A percentile compares a stretch with the other conserved stretches of the same genome.
These are phyloP conservation scores for Argopecten irradians DNA, from an alignment of 1,140 invertebrate genomes.

Conservation along the genomic window DNA sequence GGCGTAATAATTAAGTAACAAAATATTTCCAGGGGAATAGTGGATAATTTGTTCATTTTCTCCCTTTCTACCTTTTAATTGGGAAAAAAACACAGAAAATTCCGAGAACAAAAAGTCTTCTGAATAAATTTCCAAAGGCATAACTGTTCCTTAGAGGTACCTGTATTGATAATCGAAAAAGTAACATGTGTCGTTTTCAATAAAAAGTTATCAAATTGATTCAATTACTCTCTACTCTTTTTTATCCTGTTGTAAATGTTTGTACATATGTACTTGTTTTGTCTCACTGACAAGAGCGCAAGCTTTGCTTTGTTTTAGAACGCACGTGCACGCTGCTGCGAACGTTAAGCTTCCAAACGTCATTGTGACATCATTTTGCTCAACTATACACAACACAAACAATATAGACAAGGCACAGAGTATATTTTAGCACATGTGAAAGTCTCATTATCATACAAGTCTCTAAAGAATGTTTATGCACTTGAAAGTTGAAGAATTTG, in stretches of 20 bases:
- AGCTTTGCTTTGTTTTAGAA: neutral
- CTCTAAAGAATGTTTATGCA: neutral
- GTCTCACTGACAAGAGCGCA: neutral
- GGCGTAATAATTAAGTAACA: too few relatives aligned
- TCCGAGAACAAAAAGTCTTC: too few relatives aligned
- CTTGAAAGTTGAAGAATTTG: neutral
- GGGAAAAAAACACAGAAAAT: neutral
- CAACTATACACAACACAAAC: conserved; percentile 4
- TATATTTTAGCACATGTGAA: neutral
- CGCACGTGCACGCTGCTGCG: conserved; percentile 18
- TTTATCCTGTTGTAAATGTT: too few relatives aligned
- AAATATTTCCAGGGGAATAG: too few relatives aligned
- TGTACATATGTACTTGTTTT: neutral
- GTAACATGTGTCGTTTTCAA: too few relatives aligned
- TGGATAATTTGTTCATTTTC: too few relatives aligned
- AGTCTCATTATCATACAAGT: neutral
- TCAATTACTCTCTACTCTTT: too few relatives aligned
- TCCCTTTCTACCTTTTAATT: neutral
- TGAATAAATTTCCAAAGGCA: neutral
- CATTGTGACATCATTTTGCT: neutral
- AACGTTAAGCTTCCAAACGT: neutral
- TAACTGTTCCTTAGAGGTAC: neutral
- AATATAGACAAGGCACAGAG: neutral
- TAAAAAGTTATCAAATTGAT: too few relatives aligned
- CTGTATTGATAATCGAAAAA: neutral